Base-by-base conservation (phyloP, 2,888 invertebrate genomes). In the Pilophorus perplexus region DNA sequence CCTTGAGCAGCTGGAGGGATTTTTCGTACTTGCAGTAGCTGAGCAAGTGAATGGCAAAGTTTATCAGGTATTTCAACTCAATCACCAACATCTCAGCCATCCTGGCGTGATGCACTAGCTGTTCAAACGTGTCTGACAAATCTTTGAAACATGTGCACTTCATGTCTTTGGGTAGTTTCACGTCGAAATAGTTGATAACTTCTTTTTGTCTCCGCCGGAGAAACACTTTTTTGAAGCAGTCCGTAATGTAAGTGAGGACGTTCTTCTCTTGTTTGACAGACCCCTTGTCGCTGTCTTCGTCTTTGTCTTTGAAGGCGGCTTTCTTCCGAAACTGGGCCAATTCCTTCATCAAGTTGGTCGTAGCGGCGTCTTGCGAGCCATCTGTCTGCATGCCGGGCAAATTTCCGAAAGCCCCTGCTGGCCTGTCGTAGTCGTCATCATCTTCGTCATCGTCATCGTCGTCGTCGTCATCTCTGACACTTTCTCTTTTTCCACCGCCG, bases 131-230 rank as follows among this genome's bases (percentile, higher is more conserved):
- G 27, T 66, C 66, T 14, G 66, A 46, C 1, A 66, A 33, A 3
- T 66, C 57, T n/a, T 33, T 66, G 57, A 37, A 66, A 20, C 66
- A 66, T 5, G 55, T 44, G 33, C 66, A 66, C 46, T 66, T 66
- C 57, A 66, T 57, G 5, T 42, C 52, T 8, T 27, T 33, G 1
- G 66, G 66, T 22, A 57, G 57, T 16, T 44, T 28, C 3, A 57
- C 20, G 8, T 33, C 38, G 23, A 37, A 57, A 18, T 42, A 42
- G n/a, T 66, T 48, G 3, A 33, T 14, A 5, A n/a, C 14, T 10
- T 8, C 27, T 46, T 57, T 55, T 28, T 22, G 23, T 8, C 57
- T 44, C 16, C 40, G 55, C 12, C 57, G 33, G 14, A 16, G 38
- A 20, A 65, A 65, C 14, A 44, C 14, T 44, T 57, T 50, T 38